These are phyloP conservation scores for Lanistes nyassanus DNA, from an alignment of 1,140 invertebrate genomes.

Conservation along the genomic window DNA sequence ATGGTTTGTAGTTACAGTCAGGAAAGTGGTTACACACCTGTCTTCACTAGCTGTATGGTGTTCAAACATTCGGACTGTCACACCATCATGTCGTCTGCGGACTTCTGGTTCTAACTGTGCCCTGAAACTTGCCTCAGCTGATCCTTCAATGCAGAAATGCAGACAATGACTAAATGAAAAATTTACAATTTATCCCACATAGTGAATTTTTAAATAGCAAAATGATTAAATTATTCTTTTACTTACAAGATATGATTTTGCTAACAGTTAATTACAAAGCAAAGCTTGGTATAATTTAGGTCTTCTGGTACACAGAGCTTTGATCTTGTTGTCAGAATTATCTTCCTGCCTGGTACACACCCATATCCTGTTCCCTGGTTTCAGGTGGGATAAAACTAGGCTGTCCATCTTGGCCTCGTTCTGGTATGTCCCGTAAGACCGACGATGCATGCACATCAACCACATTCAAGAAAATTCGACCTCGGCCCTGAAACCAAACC, in stretches of 20 bases:
- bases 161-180: background rate
- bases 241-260: too few species aligned
- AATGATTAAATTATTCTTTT: too few species aligned
- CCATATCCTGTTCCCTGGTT: slow-evolving; percentile 14
- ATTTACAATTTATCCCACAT: background rate
- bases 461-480: slow-evolving; percentile 59
- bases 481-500: slow-evolving; percentile 34
- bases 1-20: too few species aligned
- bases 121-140: slow-evolving; percentile 40
- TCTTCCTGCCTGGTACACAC: background rate
- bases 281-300: too few species aligned
- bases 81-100: slow-evolving; percentile 40
- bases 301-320: too few species aligned
- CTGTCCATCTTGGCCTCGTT: slow-evolving; percentile 22
- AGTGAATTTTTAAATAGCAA: too few species aligned
- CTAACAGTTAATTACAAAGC: too few species aligned
- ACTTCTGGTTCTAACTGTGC: slow-evolving; percentile 25
- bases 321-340: too few species aligned
- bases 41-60: slow-evolving; percentile 33
- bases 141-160: slow-evolving; percentile 16
- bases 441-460: slow-evolving; percentile 59
- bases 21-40: slow-evolving; percentile 29
- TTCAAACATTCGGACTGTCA: slow-evolving; percentile 56
- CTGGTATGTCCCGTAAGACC: slow-evolving; percentile 51
- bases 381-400: slow-evolving; percentile 10